Evolutionary conservation across 2,797 vertebrate genomes (phyloP).

Genomic region (Anguilla megastoma): DNA sequence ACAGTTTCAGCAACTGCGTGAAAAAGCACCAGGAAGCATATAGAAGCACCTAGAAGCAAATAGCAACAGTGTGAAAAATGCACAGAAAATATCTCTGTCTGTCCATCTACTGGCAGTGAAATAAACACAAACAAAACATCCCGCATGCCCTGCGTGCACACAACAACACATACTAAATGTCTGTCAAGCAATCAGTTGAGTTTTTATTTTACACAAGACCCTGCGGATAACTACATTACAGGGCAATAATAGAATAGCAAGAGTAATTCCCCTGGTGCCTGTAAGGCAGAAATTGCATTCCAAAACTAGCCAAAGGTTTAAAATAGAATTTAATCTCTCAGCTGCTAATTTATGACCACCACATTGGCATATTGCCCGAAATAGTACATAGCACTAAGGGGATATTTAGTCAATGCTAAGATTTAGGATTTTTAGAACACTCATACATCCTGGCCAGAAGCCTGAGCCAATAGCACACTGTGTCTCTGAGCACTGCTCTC

Average conservation of each 20-base stretch:
- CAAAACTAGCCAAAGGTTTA: slow-evolving; percentile 17
- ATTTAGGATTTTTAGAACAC: slow-evolving; percentile 10
- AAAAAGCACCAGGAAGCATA: background rate
- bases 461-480: background rate
- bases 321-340: slow-evolving; percentile 25
- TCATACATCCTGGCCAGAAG: background rate
- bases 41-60: background rate
- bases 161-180: background rate
- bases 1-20: background rate
- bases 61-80: background rate
- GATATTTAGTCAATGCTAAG: background rate
- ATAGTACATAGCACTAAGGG: background rate
- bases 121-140: background rate
- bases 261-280: background rate
- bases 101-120: background rate
- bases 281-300: background rate
- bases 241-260: background rate
- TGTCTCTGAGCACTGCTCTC: background rate
- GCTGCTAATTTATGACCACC: slow-evolving; percentile 10
- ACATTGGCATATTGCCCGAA: background rate
- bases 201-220: background rate
- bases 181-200: background rate
- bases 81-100: background rate
- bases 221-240: background rate
- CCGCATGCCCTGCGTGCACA: background rate